Evolutionary conservation across 2,797 vertebrate genomes (phyloP), one percentile per base, ranked within the genome.

Genomic region (Discoglossus pictus): DNA sequence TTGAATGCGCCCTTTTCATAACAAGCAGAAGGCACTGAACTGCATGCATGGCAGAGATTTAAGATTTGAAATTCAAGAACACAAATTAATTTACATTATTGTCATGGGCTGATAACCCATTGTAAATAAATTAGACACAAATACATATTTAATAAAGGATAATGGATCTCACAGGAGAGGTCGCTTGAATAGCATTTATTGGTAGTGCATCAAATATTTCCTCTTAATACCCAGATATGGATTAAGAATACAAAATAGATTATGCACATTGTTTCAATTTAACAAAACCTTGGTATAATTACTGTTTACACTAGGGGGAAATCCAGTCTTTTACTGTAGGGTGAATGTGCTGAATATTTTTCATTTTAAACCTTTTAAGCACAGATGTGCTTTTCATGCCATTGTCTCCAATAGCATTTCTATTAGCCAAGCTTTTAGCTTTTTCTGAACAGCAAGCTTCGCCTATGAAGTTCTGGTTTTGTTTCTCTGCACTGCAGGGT

Each of bases 61-160:
- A n/a, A n/a, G n/a, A n/a, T n/a, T n/a, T n/a, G n/a, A 31, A 16
- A 36, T 23, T 43, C 43, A 36, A 24, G 24, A 21, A 44, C 21
- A 53, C 47, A 68, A 61, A 53, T 44, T 17, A n/a, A 62, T 62
- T 55, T 62, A 54, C 36, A 62, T 61, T 13, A 25, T 62, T 36
- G 23, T 55, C 58, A 27, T 27, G 25, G 58, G 34, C 59, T 15
- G 55, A 55, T 62, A 54, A 50, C 31, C 42, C 61, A 55, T 62
- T 39, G 34, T 35, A 62, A 55, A 69, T 61, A 62, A 39, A 54
- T 62, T 54, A 61, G 48, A 40, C 51, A 62, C 34, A 62, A 62
- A 62, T 69, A 62, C 35, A 69, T 62, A 69, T 62, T 69, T 69
- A 69, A 69, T 69, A 69, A 62, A 56, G 40, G 16, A 47, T 55